Percentiles rank a stretch among this genome's conserved stretches.
Evolutionary conservation across 2,113 vertebrate genomes (phyloP).

Genomic region (Penelope pileata): DNA sequence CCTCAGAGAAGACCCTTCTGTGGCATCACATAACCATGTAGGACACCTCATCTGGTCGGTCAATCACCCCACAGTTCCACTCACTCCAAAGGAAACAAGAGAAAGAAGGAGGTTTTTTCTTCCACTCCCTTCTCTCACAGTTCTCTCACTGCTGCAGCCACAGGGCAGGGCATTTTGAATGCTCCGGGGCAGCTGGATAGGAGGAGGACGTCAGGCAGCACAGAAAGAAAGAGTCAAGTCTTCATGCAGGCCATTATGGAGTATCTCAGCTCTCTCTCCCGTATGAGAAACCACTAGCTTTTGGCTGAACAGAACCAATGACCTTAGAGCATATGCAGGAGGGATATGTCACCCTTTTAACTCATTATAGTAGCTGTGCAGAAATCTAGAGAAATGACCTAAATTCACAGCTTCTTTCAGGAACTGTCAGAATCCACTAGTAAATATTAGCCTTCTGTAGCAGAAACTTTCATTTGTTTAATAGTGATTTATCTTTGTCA

Average conservation of each 20-base stretch:
- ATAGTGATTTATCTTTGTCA: neutral
- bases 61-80: neutral
- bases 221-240: neutral
- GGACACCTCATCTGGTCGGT: neutral
- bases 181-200: neutral
- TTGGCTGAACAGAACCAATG: neutral
- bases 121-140: neutral
- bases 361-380: neutral
- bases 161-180: neutral
- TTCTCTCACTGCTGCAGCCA: neutral
- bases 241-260: neutral
- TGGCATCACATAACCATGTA: neutral
- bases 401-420: neutral
- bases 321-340: neutral
- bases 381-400: neutral
- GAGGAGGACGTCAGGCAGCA: neutral
- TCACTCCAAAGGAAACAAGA: neutral
- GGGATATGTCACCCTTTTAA: neutral
- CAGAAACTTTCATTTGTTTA: neutral
- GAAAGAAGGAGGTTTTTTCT: neutral
- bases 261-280: neutral
- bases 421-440: neutral
- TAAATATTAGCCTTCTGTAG: neutral
- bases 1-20: neutral
- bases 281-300: neutral